Conservation (phyloP, 2,888 invertebrate genomes). For the Amiota communis region DNA sequence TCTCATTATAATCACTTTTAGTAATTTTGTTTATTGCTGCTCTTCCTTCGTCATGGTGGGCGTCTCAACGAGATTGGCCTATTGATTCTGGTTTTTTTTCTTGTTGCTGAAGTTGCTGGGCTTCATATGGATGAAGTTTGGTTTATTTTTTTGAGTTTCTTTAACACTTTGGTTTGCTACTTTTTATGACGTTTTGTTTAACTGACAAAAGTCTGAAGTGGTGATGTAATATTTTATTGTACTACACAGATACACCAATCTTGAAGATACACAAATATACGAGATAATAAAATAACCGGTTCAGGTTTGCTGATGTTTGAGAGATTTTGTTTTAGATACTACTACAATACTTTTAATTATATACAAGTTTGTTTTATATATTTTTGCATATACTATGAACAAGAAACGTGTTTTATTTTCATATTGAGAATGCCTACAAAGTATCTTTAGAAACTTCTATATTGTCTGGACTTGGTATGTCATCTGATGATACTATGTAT, state of each 20-base stretch:
- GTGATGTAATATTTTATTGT: constrained; percentile 57
- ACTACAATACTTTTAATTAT: too few species aligned
- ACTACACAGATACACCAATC: too few species aligned
- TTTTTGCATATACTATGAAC: background rate
- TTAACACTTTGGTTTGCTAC: background rate
- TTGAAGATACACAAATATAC: too few species aligned
- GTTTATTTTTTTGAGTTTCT: background rate
- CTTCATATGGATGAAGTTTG: too few species aligned
- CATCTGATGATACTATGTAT: background rate
- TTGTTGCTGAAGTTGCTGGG: background rate
- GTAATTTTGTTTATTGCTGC: background rate
- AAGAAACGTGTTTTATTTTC: constrained; percentile 49
- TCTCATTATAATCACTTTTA: background rate
- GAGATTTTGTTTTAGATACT: background rate
- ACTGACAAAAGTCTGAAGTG: constrained; percentile 21
- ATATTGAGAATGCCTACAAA: background rate
- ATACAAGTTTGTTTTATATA: background rate
- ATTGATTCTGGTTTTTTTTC: background rate
- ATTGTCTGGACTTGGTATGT: background rate
- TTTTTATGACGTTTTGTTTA: constrained; percentile 14
- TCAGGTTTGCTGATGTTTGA: constrained; percentile 35
- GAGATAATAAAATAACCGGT: constrained; percentile 57
- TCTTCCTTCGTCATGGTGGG: background rate
- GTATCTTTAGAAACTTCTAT: background rate
- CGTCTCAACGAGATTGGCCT: constrained; percentile 4